Evolutionary conservation across 2,797 vertebrate genomes (phyloP).

Genomic region (Cryptoprocta ferox): DNA sequence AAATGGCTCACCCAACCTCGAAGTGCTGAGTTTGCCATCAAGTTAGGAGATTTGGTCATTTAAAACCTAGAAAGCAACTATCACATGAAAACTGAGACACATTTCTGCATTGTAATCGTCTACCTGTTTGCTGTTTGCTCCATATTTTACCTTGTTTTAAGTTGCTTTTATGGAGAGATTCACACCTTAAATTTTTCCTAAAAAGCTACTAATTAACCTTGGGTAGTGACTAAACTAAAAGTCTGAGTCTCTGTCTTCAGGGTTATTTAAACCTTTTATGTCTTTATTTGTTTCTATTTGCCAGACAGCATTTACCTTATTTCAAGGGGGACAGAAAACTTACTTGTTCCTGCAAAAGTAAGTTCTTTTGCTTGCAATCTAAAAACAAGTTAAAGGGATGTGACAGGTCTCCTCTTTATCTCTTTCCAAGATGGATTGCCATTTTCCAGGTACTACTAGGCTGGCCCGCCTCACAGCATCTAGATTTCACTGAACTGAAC

Average conservation of each 20-base stretch:
- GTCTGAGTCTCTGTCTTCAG: background rate
- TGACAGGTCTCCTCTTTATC: background rate
- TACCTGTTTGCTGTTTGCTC: background rate
- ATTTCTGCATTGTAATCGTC: background rate
- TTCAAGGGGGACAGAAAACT: background rate
- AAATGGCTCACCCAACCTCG: slow-evolving; percentile 6
- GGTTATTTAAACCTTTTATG: background rate
- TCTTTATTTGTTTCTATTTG: slow-evolving; percentile 51
- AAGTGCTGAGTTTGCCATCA: background rate
- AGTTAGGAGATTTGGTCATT: background rate
- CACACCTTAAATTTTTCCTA: background rate
- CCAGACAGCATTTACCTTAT: background rate
- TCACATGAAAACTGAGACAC: background rate
- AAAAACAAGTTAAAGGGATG: background rate
- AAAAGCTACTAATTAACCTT: background rate
- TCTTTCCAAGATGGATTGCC: background rate
- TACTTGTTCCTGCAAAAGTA: background rate
- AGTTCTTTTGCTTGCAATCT: background rate
- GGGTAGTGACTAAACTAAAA: background rate
- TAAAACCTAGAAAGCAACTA: slow-evolving; percentile 26
- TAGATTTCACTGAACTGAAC: background rate
- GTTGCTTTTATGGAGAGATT: background rate
- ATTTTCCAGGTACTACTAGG: background rate
- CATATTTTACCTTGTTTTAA: slow-evolving; percentile 10
- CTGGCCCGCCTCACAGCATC: background rate